These are phyloP conservation scores for Lypha dubia DNA, from an alignment of 2,888 invertebrate genomes.

Conservation along the genomic window DNA sequence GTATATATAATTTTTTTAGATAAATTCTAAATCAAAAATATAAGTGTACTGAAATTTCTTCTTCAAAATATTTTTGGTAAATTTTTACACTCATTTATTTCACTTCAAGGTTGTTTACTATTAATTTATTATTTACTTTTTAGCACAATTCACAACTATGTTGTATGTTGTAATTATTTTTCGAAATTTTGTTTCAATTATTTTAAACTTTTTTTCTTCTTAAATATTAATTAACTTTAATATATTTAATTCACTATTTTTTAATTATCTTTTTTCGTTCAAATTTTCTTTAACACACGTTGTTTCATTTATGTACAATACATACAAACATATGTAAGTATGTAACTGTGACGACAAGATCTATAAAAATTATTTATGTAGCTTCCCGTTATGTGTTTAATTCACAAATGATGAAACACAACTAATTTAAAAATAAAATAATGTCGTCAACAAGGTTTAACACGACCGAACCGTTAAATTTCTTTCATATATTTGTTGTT, in stretches of 20 bases:
- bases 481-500: not conserved
- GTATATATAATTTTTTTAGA: no score
- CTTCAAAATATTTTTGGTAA: no score
- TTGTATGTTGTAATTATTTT: not conserved
- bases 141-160: not conserved
- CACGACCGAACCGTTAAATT: slow-evolving; percentile 5
- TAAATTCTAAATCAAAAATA: no score
- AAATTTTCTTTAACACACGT: no score
- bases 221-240: not conserved
- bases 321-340: no score
- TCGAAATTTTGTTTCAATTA: not conserved
- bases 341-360: slow-evolving; percentile 1
- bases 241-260: not conserved
- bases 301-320: no score
- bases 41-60: no score
- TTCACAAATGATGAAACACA: slow-evolving; percentile 31
- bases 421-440: slow-evolving; percentile 45
- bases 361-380: not conserved
- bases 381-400: slow-evolving; percentile 21
- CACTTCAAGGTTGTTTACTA: slow-evolving; percentile 6
- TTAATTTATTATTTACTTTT: not conserved
- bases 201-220: not conserved
- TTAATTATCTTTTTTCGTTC: no score
- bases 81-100: not conserved
- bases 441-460: slow-evolving; percentile 38